Evolutionary conservation across 2,113 vertebrate species (phyloP), one percentile per base, ranked within the genome.

Genomic region (Formicarius rufipectus): DNA sequence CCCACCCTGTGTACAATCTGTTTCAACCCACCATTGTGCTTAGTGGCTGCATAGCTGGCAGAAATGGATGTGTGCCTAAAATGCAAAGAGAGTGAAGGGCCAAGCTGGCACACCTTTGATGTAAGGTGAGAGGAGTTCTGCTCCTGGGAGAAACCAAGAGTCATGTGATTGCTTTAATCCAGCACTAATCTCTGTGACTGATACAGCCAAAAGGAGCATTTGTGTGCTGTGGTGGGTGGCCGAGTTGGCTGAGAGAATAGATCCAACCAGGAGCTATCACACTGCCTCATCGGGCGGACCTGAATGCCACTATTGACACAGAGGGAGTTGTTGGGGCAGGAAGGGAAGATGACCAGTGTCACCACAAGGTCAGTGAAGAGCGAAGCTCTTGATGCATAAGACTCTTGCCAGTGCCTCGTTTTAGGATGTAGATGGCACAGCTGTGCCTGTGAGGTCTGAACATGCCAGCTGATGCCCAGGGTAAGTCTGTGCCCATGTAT

Each of bases 181-280:
- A 53, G 58, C 58, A 56, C 52, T 84, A 66, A 83, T 79, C 44
- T 67, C 78, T 56, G 52, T 1, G 24, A 31, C 18, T 58, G 33
- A 7, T 58, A 72, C 67, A 80, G 88, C 50, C 82, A 76, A 52
- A 62, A 79, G 25, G 42, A 92, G 55, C 39, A 3, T 53, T 94
- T 85, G 66, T 59, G 69, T 72, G 56, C 69, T 80, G 59, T 35
- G 28, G 45, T 83, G 67, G 58, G 35, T 73, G 67, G 58, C 42
- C 31, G 50, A 49, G 40, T 14, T 91, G 40, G n/a, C 18, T 44
- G 27, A 85, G 74, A 84, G 53, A 72, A 56, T 39, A 71, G 45
- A 75, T 73, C 44, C 78, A 59, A 3, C 67, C 39, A 35, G 0
- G 2, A 47, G 27, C 42, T 55, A 3, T 24, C 1, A 1, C 0